phyloP scores from a whole-genome alignment of 1,140 invertebrate genomes.

The Penaeus japonicus region DNA sequence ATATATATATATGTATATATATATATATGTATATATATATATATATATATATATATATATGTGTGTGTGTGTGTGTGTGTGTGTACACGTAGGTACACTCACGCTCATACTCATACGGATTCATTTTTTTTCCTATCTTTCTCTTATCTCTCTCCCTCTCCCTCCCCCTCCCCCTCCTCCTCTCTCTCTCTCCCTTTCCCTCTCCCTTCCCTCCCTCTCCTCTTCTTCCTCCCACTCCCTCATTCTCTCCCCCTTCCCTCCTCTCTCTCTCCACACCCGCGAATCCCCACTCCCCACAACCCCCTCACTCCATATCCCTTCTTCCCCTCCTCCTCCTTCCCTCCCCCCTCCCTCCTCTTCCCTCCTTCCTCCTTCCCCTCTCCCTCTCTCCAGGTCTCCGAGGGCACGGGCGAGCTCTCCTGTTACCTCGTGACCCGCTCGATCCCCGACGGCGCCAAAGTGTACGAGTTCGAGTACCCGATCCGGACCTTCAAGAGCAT shows the following conservation, averaged over 20 bases:
- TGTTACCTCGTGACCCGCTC: conserved; percentile 61
- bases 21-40: not conserved
- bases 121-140: too few relatives aligned
- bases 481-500: conserved; percentile 77
- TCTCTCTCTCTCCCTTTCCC: too few relatives aligned
- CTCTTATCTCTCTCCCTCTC: not conserved
- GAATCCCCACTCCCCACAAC: too few relatives aligned
- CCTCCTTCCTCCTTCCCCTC: not conserved
- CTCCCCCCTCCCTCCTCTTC: not conserved
- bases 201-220: too few relatives aligned
- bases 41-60: not conserved
- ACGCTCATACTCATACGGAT: not conserved
- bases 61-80: too few relatives aligned
- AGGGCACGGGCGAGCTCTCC: conserved; percentile 39
- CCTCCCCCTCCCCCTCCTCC: not conserved
- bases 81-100: not conserved
- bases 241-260: too few relatives aligned
- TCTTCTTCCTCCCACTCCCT: too few relatives aligned
- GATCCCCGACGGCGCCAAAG: conserved; percentile 73
- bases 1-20: not conserved
- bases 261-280: too few relatives aligned
- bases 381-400: conserved; percentile 21
- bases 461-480: conserved; percentile 83
- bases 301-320: too few relatives aligned
- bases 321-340: too few relatives aligned